phyloP scores from a whole-genome alignment of 2,113 vertebrate species.

The Leucosticte australis region DNA sequence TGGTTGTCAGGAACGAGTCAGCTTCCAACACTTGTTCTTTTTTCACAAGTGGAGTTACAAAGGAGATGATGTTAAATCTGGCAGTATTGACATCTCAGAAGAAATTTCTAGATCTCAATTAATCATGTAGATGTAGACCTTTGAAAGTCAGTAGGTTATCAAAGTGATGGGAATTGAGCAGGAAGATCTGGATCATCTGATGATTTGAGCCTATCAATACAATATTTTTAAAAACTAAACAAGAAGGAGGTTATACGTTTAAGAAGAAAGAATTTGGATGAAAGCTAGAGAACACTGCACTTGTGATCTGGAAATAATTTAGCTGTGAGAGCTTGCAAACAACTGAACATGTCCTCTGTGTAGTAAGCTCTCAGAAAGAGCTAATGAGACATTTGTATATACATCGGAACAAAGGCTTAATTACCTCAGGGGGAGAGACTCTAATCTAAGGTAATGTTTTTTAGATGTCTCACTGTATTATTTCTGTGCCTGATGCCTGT shows the following conservation, averaged over 20 bases:
- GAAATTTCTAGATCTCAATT: not conserved
- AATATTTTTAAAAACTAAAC: not conserved
- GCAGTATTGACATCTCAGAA: not conserved
- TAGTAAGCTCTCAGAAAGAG: not conserved
- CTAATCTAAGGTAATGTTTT: not conserved
- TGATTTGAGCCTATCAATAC: not conserved
- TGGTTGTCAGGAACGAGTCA: not conserved
- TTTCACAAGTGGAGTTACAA: not conserved
- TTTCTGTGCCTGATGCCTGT: not conserved
- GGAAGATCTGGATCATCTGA: not conserved
- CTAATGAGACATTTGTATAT: not conserved
- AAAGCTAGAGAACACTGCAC: not conserved
- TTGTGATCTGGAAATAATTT: not conserved
- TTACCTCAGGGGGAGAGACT: not conserved
- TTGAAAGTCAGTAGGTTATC: not conserved
- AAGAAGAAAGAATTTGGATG: not conserved
- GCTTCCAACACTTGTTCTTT: not conserved
- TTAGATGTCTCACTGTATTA: not conserved
- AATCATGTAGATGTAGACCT: not conserved
- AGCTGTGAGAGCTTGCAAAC: not conserved
- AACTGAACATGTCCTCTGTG: not conserved
- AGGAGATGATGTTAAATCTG: not conserved
- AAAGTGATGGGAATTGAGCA: not conserved
- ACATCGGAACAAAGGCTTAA: constrained; percentile 13
- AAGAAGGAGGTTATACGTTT: not conserved